Evolutionary conservation across 2,888 invertebrate species (phyloP).

Genomic region (Drosophila monieri): DNA sequence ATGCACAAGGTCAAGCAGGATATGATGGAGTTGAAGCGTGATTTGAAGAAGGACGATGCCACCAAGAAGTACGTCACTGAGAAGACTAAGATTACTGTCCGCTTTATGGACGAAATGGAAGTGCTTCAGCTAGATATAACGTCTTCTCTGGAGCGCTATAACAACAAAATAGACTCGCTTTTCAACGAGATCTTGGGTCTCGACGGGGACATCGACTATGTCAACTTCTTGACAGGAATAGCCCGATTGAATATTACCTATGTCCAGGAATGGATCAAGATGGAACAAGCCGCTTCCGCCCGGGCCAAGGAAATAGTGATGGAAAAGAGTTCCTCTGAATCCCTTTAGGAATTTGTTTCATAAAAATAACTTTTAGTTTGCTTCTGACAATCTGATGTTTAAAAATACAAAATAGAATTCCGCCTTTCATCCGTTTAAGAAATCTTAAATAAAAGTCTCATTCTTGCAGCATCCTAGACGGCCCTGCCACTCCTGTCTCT

Average conservation of each 20-base stretch:
- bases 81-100: slow-evolving; percentile 25
- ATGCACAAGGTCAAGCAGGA: slow-evolving; percentile 45
- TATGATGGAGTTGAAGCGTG: slow-evolving; percentile 37
- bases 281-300: background rate
- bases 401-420: background rate
- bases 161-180: slow-evolving; percentile 44
- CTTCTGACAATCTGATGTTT: no score
- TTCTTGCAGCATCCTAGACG: background rate
- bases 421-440: background rate
- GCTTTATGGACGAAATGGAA: slow-evolving; percentile 52
- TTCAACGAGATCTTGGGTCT: slow-evolving; percentile 40
- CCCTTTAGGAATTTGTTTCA: no score
- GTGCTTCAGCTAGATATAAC: slow-evolving; percentile 28
- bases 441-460: slow-evolving; percentile 9
- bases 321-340: no score
- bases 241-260: slow-evolving; percentile 38
- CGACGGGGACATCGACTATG: slow-evolving; percentile 52
- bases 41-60: slow-evolving; percentile 24
- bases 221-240: slow-evolving; percentile 39
- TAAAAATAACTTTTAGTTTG: no score
- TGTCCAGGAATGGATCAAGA: slow-evolving; percentile 26
- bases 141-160: slow-evolving; percentile 38
- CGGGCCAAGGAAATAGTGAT: no score
- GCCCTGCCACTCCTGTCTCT: background rate
- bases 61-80: background rate